These are phyloP conservation scores for Acyrthosiphon pisum DNA, from an alignment of 1,140 invertebrate species.

Conservation along the genomic window DNA sequence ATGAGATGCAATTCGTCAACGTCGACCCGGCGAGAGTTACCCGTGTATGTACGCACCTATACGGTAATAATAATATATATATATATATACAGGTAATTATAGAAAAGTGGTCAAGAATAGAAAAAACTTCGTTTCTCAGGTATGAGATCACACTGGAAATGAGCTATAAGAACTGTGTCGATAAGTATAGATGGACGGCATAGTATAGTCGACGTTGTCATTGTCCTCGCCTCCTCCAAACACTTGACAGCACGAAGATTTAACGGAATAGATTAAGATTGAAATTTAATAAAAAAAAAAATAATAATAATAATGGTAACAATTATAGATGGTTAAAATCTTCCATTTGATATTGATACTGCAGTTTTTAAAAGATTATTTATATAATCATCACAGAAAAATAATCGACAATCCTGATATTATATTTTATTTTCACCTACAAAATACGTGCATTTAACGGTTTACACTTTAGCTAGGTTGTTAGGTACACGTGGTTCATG, in stretches of 20 bases:
- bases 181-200: background rate
- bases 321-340: background rate
- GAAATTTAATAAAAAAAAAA: background rate
- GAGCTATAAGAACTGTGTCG: background rate
- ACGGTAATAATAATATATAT: background rate
- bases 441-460: too few species aligned
- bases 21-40: background rate
- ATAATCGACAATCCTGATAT: background rate
- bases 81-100: background rate
- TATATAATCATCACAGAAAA: too few species aligned
- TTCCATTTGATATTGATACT: background rate
- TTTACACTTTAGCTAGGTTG: too few species aligned
- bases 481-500: too few species aligned
- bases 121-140: background rate
- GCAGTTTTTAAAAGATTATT: background rate
- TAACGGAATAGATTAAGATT: background rate
- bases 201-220: too few species aligned
- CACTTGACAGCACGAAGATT: background rate
- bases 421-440: too few species aligned
- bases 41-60: background rate
- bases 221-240: too few species aligned
- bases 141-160: background rate
- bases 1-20: conserved; percentile 26
- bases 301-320: background rate
- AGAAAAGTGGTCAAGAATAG: background rate